phyloP scores from a whole-genome alignment of 2,797 vertebrate species.

The Macropus fuliginosus region DNA sequence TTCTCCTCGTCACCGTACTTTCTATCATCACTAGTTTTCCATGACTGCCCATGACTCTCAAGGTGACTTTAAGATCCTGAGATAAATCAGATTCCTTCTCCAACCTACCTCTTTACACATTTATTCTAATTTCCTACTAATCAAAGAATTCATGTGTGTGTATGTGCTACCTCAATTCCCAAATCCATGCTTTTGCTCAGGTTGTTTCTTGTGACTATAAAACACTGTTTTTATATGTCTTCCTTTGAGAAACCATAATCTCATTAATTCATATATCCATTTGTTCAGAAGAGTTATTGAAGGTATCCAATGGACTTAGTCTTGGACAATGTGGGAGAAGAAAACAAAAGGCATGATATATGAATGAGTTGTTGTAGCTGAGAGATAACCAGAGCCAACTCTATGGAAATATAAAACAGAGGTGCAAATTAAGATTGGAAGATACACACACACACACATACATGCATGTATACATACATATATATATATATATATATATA shows the following conservation, averaged over 20 bases:
- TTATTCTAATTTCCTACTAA: too few relatives aligned
- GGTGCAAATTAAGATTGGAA: background rate
- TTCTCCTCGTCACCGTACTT: constrained; percentile 32
- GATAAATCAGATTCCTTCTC: background rate
- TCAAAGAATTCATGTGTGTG: too few relatives aligned
- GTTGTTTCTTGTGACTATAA: too few relatives aligned
- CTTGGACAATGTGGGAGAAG: background rate
- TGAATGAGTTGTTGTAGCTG: background rate
- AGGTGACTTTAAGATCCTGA: background rate
- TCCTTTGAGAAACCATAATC: too few relatives aligned
- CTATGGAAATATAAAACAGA: background rate
- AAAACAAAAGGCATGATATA: background rate
- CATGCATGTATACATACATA: too few relatives aligned
- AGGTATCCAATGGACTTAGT: background rate
- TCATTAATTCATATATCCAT: background rate
- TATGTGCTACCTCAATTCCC: too few relatives aligned
- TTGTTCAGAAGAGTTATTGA: background rate
- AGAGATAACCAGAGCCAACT: background rate
- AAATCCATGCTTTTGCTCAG: too few relatives aligned
- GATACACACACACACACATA: background rate
- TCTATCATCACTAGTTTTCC: constrained; percentile 20
- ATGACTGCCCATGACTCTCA: background rate
- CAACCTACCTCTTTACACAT: too few relatives aligned
- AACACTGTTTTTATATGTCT: too few relatives aligned
- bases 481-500: too few relatives aligned